phyloP scores from a whole-genome alignment of 2,888 invertebrate genomes.

The Hypena proboscidalis region DNA sequence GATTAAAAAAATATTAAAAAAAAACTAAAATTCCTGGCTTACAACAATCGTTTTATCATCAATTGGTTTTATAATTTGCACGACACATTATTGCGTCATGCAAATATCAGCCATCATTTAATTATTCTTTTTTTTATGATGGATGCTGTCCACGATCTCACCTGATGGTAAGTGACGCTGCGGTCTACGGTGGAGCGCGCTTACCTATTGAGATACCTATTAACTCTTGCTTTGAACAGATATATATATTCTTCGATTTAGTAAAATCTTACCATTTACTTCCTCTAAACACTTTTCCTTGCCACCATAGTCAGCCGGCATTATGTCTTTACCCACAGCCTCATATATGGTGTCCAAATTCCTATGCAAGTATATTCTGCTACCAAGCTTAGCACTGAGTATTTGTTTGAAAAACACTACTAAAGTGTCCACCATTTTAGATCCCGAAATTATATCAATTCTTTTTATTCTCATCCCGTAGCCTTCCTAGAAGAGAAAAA shows the following conservation, averaged over 20 bases:
- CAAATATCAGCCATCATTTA: no score
- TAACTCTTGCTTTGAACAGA: no score
- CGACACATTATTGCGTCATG: no score
- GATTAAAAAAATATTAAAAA: no score
- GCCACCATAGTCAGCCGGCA: conserved; percentile 68
- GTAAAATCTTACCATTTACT: conserved; percentile 47
- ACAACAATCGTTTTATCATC: no score
- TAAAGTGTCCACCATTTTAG: conserved; percentile 54
- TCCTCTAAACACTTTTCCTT: conserved; percentile 46
- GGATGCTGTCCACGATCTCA: no score
- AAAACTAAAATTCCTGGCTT: no score
- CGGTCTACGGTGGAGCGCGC: no score
- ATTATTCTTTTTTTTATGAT: background rate
- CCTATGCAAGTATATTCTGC: conserved; percentile 52
- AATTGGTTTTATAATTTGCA: no score
- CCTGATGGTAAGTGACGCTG: no score
- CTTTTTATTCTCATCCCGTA: conserved; percentile 61
- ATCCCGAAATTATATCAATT: conserved; percentile 56
- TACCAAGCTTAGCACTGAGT: conserved; percentile 53
- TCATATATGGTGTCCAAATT: conserved; percentile 46
- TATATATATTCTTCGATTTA: background rate
- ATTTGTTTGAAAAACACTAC: conserved; percentile 55
- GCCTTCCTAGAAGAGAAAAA: conserved; percentile 57
- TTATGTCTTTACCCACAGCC: conserved; percentile 46
- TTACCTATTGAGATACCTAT: no score